Base-by-base conservation (phyloP, 1,140 invertebrate species). In the Hyles vespertilio region DNA sequence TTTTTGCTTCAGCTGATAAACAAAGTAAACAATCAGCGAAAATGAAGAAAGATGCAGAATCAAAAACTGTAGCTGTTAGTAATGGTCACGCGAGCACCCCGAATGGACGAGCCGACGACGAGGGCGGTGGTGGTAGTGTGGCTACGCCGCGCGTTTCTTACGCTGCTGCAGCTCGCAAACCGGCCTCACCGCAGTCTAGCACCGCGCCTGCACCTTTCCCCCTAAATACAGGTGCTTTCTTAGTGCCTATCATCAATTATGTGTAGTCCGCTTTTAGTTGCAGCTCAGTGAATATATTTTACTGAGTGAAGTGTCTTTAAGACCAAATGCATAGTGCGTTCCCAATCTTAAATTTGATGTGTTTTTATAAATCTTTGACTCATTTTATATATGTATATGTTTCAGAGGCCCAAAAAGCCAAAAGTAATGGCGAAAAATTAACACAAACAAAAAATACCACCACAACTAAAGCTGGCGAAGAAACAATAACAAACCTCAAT, bases 71-170 rank as follows among this genome's bases (percentile, higher is more conserved):
- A 51, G 65, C 61, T 44, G 78, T 79, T 65, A 87, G 82, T 70
- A 87, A 87, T 65, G 86, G 84, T 22, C 81, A 84, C 70, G 63
- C 77, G 57, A 79, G 72, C 58, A 79, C 77, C 52, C 82, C 80
- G 40, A 89, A 87, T 63, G 86, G 82, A 9, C 84, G 81, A 36
- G 83, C 77, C 2, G 84, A 86, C 63, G 86, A 87, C 65, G 83
- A 87, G 55, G 84, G 85, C 40, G 83, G 83, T 56, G 85, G 85
- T 62, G 74, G 67, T 44, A 72, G 51, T 51, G 64, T 51, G 32
- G 45, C 68, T 44, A 56, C 69, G n/a, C 77, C 84, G 51, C 79
- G 81, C 56, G 86, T 81, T 36, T 89, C 86, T 8, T 89, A 89
- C 58, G 85, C 85, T 36, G 85, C 85, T 45, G 85, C 85, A 11